Conservation (phyloP, 2,797 vertebrate genomes). For the Chrysocyon brachyurus region DNA sequence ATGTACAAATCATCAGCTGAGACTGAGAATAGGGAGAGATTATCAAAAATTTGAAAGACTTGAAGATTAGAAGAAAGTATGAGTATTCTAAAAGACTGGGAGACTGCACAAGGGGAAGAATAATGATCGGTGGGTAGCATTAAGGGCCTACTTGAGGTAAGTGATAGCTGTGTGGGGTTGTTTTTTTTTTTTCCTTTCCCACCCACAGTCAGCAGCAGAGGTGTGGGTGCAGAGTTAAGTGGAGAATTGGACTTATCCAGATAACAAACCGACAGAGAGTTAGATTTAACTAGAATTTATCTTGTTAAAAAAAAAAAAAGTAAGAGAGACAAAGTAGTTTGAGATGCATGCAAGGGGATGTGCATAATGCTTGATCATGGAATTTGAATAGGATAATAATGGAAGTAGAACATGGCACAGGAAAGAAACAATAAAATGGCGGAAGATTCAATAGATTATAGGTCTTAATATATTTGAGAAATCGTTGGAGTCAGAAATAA, state of each 20-base stretch:
- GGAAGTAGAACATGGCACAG: neutral
- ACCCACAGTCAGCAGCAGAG: neutral
- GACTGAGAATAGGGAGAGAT: neutral
- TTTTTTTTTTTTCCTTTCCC: neutral
- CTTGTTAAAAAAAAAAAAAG: neutral
- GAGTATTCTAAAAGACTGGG: neutral
- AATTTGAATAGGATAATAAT: slow-evolving; percentile 2
- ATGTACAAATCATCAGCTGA: neutral
- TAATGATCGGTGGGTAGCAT: neutral
- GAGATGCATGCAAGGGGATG: too few species aligned
- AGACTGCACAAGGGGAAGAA: neutral
- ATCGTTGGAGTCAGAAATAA: slow-evolving; percentile 1
- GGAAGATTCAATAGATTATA: neutral
- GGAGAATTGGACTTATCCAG: neutral
- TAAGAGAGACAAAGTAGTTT: neutral
- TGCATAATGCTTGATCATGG: neutral
- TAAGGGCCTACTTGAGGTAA: neutral
- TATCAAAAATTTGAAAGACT: neutral
- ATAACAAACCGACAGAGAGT: neutral
- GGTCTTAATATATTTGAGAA: neutral
- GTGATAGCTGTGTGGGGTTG: neutral
- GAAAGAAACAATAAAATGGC: neutral
- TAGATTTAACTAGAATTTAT: slow-evolving; percentile 27
- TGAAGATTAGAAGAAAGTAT: neutral
- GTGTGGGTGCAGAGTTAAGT: neutral